phyloP scores from a whole-genome alignment of 2,113 vertebrate species.

The Neotoma lepida region DNA sequence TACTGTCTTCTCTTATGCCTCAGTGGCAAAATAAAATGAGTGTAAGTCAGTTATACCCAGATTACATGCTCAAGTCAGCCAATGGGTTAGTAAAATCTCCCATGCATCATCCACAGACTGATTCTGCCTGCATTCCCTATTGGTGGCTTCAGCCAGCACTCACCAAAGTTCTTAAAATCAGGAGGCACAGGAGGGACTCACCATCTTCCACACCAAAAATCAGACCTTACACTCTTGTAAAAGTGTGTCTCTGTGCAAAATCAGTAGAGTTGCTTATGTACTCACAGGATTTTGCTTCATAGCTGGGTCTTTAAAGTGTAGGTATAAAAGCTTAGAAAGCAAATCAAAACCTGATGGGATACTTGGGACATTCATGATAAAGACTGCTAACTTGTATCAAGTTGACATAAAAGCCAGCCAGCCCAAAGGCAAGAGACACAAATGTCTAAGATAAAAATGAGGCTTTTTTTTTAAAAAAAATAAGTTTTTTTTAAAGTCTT shows the following conservation, averaged over 20 bases:
- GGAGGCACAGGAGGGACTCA: not conserved
- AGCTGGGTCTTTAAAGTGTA: not conserved
- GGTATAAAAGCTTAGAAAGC: not conserved
- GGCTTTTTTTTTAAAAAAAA: not conserved
- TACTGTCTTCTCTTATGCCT: not conserved
- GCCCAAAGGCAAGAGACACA: not conserved
- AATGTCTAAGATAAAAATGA: not conserved
- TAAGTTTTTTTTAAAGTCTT: not conserved
- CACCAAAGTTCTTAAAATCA: not conserved
- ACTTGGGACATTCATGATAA: not conserved
- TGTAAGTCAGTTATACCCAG: not conserved
- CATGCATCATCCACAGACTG: not conserved
- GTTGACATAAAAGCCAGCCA: not conserved
- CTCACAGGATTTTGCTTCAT: no score
- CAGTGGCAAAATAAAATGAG: slow-evolving; percentile 35
- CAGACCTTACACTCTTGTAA: no score
- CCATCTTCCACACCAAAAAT: not conserved
- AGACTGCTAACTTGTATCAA: not conserved
- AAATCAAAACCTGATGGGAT: not conserved
- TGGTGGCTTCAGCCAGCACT: not conserved
- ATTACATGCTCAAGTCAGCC: slow-evolving; percentile 32
- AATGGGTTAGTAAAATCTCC: not conserved
- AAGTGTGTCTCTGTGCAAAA: not conserved
- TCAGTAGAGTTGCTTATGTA: not conserved
- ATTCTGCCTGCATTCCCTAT: not conserved